Evolutionary conservation across 2,888 invertebrate species (phyloP), one percentile per base, ranked within the genome.

Genomic region (Trissonchulus latispiculum): DNA sequence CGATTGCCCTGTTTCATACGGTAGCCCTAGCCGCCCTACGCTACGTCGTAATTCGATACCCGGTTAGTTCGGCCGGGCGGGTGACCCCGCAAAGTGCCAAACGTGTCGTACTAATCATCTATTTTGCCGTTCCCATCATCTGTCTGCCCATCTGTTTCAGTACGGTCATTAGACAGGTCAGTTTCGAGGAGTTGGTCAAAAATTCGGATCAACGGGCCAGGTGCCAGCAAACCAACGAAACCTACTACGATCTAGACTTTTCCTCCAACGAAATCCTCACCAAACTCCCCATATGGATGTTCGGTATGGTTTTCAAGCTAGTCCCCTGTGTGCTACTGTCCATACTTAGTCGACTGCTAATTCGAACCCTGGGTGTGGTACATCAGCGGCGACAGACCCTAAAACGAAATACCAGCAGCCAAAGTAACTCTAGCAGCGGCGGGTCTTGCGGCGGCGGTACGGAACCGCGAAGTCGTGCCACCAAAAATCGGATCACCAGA

Each of bases 231-330:
- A 48, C 8, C 8, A 48, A 48, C 48, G 48, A 48, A 48, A 48
- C 48, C 48, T 48, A 48, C 48, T 48, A 48, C 48, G 78, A 78
- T 69, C 64, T 78, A 23, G 74, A 73, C 64, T 78, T 77, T 66
- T 67, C 76, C 68, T 76, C 75, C 36, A 76, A 78, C 59, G 76
- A 75, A 0, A 59, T 75, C 0, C 71, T 79, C 23, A 76, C 79
- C 32, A 75, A 78, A 1, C 75, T 77, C 2, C 76, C 77, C 35
- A 77, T 79, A 37, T 80, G 80, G 80, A 75, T 77, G 61, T 80
- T 79, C 72, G 79, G 79, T 23, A 78, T 78, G 66, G 76, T 78
- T n/a, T 75, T 79, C 73, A 80, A 80, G 71, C 67, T 80, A n/a
- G 66, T 79, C 28, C 80, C 80, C 1, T 78, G 77, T 29, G 29